Evolutionary conservation across 2,113 vertebrate species (phyloP).

Genomic region (Puma concolor): DNA sequence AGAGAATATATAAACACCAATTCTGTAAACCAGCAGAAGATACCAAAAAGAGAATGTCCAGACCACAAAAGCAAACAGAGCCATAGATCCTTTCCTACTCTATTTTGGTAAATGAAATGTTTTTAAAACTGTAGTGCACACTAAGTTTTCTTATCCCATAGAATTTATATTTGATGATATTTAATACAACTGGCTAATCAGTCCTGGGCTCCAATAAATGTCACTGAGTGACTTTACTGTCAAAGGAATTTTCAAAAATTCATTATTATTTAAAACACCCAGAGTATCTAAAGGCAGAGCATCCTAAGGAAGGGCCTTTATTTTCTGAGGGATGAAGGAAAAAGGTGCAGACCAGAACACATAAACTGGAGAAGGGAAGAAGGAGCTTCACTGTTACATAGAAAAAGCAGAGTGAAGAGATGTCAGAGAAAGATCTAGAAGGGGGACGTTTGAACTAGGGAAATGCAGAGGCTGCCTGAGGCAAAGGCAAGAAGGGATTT

Average conservation of each 20-base stretch:
- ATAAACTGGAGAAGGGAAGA: neutral
- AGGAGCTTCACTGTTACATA: neutral
- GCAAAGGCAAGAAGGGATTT: neutral
- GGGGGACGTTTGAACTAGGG: no score
- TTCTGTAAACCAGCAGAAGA: neutral
- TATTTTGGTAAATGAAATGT: neutral
- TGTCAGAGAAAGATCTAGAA: neutral
- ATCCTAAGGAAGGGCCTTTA: neutral
- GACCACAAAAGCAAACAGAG: neutral
- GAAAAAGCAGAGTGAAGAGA: neutral
- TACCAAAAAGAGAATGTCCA: neutral
- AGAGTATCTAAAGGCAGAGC: neutral
- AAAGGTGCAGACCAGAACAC: rapidly evolving
- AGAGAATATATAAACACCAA: neutral
- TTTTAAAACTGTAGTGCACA: neutral
- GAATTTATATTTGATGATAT: neutral
- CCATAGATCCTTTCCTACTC: neutral
- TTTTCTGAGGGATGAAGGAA: neutral
- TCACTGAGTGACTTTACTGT: neutral
- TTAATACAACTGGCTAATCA: neutral
- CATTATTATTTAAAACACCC: neutral
- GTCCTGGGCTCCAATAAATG: neutral
- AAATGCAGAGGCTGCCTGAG: neutral
- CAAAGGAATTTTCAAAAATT: neutral
- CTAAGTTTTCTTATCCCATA: neutral